Conservation (phyloP, 2,113 vertebrate species). For the Mionectes macconnelli region DNA sequence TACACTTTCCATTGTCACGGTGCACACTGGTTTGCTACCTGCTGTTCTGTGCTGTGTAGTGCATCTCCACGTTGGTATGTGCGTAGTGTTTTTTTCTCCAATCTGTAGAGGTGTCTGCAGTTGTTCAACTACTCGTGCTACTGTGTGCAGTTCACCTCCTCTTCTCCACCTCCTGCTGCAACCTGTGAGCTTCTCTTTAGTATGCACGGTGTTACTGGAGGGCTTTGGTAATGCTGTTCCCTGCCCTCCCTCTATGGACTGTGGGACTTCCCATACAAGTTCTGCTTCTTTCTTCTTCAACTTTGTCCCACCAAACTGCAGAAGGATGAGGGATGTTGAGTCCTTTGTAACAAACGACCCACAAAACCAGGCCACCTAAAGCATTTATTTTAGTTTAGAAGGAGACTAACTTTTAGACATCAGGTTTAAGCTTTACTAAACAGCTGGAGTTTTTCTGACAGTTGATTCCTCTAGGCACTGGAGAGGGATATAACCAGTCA, state of each 20-base stretch:
- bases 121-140: background rate
- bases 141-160: background rate
- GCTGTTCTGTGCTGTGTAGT: background rate
- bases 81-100: background rate
- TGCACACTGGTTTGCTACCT: background rate
- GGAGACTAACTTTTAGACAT: conserved; percentile 44
- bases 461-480: background rate
- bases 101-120: background rate
- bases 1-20: background rate
- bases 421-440: conserved; percentile 35
- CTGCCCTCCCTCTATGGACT: background rate
- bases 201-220: background rate
- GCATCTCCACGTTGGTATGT: background rate
- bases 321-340: background rate
- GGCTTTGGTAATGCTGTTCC: background rate
- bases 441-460: conserved; percentile 52
- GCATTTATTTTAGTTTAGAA: background rate
- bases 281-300: background rate
- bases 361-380: conserved; percentile 17
- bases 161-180: background rate
- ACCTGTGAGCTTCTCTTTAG: background rate
- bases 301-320: background rate
- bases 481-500: background rate
- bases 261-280: background rate
- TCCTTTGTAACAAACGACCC: background rate